These are phyloP conservation scores for Arge pagana DNA, from an alignment of 2,888 invertebrate species.

Conservation along the genomic window DNA sequence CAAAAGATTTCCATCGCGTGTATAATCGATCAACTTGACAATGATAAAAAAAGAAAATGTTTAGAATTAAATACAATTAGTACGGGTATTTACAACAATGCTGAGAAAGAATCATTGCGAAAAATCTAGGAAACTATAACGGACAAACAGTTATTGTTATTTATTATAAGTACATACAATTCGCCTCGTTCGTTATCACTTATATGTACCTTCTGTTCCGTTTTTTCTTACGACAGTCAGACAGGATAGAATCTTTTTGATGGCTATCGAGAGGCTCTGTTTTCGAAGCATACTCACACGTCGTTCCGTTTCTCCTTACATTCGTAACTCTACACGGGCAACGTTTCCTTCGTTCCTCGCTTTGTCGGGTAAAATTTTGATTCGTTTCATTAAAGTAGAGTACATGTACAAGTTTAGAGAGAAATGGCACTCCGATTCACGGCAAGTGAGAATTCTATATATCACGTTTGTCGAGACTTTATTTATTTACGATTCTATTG, in stretches of 20 bases:
- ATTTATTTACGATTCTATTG: background rate
- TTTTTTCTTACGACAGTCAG: no score
- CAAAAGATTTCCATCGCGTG: no score
- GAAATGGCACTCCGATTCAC: slow-evolving; percentile 55
- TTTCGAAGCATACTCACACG: no score
- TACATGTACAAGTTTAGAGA: slow-evolving; percentile 26
- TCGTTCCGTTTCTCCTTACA: no score
- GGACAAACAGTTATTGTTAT: slow-evolving; percentile 27
- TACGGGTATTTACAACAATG: slow-evolving; percentile 40
- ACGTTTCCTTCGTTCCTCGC: no score
- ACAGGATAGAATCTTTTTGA: no score
- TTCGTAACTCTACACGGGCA: no score
- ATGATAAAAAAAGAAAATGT: slow-evolving; percentile 6
- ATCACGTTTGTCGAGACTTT: background rate
- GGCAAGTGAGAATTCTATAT: slow-evolving; percentile 33
- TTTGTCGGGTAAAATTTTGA: slow-evolving; percentile 38
- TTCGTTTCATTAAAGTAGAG: slow-evolving; percentile 29
- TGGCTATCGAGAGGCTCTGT: no score
- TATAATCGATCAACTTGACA: no score
- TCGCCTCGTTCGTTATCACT: slow-evolving; percentile 7
- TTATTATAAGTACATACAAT: slow-evolving; percentile 20
- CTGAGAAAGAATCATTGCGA: slow-evolving; percentile 26
- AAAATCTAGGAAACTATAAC: slow-evolving; percentile 29
- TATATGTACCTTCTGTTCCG: no score
- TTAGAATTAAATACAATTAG: slow-evolving; percentile 36